Base-by-base conservation (phyloP, 2,113 vertebrate genomes). In the Tachysurus fulvidraco region DNA sequence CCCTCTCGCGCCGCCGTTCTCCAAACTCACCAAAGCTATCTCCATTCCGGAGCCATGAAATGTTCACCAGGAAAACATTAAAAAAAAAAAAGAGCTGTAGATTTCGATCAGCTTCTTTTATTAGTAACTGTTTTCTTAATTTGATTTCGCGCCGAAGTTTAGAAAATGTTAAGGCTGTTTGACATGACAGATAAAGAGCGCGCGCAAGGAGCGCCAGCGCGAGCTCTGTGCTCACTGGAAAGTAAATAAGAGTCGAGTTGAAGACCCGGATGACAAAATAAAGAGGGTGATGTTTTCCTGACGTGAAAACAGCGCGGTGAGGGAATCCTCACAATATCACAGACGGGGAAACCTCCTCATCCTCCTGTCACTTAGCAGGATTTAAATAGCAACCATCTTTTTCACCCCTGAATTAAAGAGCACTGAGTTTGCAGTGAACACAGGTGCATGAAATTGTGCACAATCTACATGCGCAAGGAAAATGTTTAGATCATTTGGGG, bases 1-100 rank as follows among this genome's bases (percentile, higher is more conserved):
- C 59, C 93, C 92, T 88, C 95, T 92, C 1, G 96, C 94, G 83
- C 94, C 94, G 83, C 96, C 95, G 94, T 97, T 96, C 93, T 98
- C 96, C 95, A 97, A 95, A 86, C 95, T 96, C 93, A 97, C 96
- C 96, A 96, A 93, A 89, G 96, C 95, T 89, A 97, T 95, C 95
- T 98, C 97, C 97, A 98, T 98, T 88, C 93, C 93, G 91, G 88
- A 91, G 92, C 93, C 95, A 95, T 95, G 88, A 86, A 93, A 67
- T 36, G 14, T 52, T 50, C 8, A 67, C 14, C 60, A 69, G 44
- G 12, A n/a, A 65, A 64, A 44, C 91, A 57, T 85, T 50, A 36
- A 36, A 36, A 36, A 44, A 81, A 82, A 78, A 90, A 79, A 73
- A 90, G 89, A 92, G 91, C 91, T 95, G 95, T 93, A 87, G 88